Conservation (phyloP, 1,140 invertebrate species). For the Bombus ignitus region DNA sequence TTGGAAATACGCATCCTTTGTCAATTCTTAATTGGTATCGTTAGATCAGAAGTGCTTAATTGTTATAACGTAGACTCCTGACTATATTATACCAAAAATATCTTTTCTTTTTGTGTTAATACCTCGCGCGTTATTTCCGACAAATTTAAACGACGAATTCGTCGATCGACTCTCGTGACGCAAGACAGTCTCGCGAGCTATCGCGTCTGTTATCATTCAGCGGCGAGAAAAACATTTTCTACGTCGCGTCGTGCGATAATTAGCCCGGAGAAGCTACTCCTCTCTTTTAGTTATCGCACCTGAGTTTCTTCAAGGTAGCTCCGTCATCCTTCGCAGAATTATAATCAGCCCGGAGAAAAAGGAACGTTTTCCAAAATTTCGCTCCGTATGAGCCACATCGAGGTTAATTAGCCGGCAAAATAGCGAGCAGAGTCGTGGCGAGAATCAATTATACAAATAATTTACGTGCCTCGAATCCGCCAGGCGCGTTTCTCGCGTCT, state of each 20-base stretch:
- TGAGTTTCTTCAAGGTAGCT: not conserved
- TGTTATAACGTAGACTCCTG: no score
- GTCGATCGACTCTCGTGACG: not conserved
- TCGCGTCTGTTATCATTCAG: conserved; percentile 19
- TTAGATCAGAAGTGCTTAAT: no score
- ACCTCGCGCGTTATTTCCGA: no score
- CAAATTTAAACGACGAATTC: not conserved
- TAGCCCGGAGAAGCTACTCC: conserved; percentile 2
- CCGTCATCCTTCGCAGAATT: no score
- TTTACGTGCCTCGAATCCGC: conserved; percentile 22
- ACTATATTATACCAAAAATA: no score
- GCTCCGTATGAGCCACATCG: not conserved
- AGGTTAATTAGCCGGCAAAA: conserved; percentile 5
- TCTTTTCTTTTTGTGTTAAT: no score
- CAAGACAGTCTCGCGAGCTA: not conserved
- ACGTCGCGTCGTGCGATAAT: conserved; percentile 42
- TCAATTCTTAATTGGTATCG: no score
- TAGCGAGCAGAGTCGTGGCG: conserved; percentile 1
- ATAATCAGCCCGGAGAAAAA: no score
- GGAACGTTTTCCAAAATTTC: not conserved
- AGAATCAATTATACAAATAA: conserved; percentile 43
- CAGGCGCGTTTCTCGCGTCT: conserved; percentile 7
- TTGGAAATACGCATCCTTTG: no score
- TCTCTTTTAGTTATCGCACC: conserved; percentile 28
- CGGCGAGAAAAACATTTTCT: conserved; percentile 49